Evolutionary conservation across 2,797 vertebrate genomes (phyloP), one percentile per base, ranked within the genome.

Genomic region (Philypnodon macrostomus): DNA sequence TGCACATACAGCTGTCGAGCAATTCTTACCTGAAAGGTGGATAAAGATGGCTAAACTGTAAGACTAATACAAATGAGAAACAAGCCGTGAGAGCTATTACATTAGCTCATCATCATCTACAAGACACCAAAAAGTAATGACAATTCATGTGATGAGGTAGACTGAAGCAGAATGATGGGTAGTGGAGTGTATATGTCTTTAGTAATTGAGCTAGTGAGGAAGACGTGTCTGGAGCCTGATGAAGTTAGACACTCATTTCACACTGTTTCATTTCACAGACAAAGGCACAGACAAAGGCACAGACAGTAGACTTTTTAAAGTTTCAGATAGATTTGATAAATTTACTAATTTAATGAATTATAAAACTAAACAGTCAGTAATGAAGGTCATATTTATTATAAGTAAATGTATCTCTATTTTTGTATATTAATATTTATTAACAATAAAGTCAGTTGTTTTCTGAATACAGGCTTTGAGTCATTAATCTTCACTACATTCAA

Each of bases 11-110:
- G 81, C 64, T 0, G 48, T 74, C 15, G 91, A 89, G 59, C 80
- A 92, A 46, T 92, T 94, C 81, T 92, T 92, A 75, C 85, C 87
- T 93, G 80, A 63, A 61, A 80, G 14, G 33, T 52, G 56, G 63
- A 59, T 38, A 40, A 47, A 66, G 11, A 26, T 24, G n/a, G 50
- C 45, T 54, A 47, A 66, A 18, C 15, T 1, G 38, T 34, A n/a
- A 36, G 38, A 61, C 27, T 4, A 47, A 53, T n/a, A 44, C 12
- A 46, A 35, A 16, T 9, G 19, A 18, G 15, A 14, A 32, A 36
- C 30, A 35, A n/a, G 8, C 52, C 19, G 13, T 13, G 18, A 37
- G 15, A 16, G 42, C 29, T 33, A 35, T 56, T 55, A 53, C 26
- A 45, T 53, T 31, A 60, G 12, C 10, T 51, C 34, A 12, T 30